These are phyloP conservation scores for Adelognathus sp. DNA, from an alignment of 2,888 invertebrate genomes.

Conservation along the genomic window DNA sequence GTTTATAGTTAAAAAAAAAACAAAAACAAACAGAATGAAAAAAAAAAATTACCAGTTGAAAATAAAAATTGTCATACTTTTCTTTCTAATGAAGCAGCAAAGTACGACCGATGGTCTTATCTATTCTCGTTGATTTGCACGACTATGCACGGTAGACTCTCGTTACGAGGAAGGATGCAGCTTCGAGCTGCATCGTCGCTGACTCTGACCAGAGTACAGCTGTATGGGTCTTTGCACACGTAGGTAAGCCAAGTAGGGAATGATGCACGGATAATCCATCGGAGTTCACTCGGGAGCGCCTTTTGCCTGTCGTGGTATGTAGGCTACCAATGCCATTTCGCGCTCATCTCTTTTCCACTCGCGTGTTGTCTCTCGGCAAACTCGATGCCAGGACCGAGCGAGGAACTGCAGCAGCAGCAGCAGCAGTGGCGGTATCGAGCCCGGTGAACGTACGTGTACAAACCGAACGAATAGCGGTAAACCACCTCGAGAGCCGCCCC, in stretches of 20 bases:
- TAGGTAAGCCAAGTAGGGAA: slow-evolving; percentile 32
- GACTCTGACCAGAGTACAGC: not conserved
- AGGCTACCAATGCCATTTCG: slow-evolving; percentile 78
- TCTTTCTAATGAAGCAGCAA: not conserved
- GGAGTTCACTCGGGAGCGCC: slow-evolving; percentile 46
- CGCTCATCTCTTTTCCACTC: slow-evolving; percentile 49
- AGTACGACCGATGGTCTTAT: slow-evolving; percentile 25
- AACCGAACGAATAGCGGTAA: slow-evolving; percentile 73
- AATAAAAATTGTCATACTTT: not conserved
- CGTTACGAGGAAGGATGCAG: slow-evolving; percentile 41
- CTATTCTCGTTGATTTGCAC: slow-evolving; percentile 28
- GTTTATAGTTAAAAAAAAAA: not conserved
- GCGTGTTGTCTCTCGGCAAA: not conserved
- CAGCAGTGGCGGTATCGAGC: too few species aligned
- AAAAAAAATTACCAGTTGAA: not conserved
- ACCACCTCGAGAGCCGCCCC: slow-evolving; percentile 33
- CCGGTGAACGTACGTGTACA: slow-evolving; percentile 28
- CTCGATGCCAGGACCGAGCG: not conserved
- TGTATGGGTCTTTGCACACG: not conserved
- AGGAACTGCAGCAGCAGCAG: slow-evolving; percentile 20
- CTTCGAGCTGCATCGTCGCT: slow-evolving; percentile 24
- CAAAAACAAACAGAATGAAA: not conserved
- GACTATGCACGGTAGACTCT: slow-evolving; percentile 33
- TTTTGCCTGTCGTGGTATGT: slow-evolving; percentile 68
- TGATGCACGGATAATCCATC: slow-evolving; percentile 61